Evolutionary conservation across 2,113 vertebrate genomes (phyloP).

Genomic region (Rousettus leschenaultii): DNA sequence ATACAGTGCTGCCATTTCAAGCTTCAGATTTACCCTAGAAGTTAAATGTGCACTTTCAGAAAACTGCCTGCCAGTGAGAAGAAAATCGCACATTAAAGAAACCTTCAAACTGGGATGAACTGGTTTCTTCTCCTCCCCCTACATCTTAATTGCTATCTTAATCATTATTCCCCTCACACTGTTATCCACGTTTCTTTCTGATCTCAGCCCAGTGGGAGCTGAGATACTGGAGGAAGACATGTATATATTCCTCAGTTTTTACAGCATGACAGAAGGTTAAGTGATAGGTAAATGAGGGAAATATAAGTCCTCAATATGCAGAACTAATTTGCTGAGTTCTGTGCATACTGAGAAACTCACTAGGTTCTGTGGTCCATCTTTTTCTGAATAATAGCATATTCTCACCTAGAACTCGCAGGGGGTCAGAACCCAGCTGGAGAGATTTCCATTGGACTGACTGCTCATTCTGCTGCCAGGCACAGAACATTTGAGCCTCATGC

Average conservation of each 20-base stretch:
- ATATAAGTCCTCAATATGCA: neutral
- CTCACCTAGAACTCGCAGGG: neutral
- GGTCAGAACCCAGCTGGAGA: neutral
- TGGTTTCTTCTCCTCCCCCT: neutral
- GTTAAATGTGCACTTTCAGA: constrained; percentile 9
- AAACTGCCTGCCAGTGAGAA: constrained; percentile 12
- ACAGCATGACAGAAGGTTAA: neutral
- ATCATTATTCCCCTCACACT: neutral
- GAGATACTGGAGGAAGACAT: neutral
- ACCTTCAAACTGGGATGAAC: neutral
- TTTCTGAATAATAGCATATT: neutral
- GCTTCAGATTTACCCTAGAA: constrained; percentile 44
- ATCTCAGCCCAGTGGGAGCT: neutral
- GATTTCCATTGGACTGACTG: neutral
- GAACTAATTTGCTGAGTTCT: neutral
- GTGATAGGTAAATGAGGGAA: constrained; percentile 22
- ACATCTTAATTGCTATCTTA: neutral
- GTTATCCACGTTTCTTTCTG: neutral
- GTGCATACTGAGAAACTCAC: neutral
- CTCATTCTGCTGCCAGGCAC: neutral
- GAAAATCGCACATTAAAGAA: neutral
- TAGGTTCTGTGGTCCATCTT: neutral
- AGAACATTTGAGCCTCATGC: neutral
- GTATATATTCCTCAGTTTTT: neutral
- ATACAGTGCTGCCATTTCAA: neutral